Percentiles rank a stretch among this genome's conserved stretches.
Conservation (phyloP, 2,888 invertebrate species). For the Polymixis lichenea region DNA sequence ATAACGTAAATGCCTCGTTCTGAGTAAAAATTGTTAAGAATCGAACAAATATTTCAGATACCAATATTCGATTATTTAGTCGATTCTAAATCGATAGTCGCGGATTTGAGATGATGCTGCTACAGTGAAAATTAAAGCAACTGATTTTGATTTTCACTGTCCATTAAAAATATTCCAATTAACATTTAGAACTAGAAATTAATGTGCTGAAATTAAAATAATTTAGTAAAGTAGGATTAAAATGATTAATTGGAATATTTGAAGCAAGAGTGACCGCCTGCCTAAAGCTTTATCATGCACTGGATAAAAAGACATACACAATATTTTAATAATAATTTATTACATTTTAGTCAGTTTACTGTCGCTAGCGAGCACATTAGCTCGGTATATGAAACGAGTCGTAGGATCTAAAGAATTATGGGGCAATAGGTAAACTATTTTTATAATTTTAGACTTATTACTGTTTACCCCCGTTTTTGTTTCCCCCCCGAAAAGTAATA, state of each 20-base stretch:
- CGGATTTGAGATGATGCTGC: conserved; percentile 19
- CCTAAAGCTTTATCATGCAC: conserved; percentile 69
- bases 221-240: neutral
- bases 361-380: neutral
- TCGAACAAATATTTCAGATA: conserved; percentile 20
- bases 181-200: neutral
- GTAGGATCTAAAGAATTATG: neutral
- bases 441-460: too few relatives aligned
- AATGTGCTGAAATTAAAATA: neutral
- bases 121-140: conserved; percentile 39
- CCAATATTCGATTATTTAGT: conserved; percentile 24
- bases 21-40: neutral
- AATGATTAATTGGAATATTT: conserved; percentile 45
- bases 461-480: too few relatives aligned
- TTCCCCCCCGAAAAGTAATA: too few relatives aligned
- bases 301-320: conserved; percentile 67
- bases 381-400: neutral
- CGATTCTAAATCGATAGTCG: conserved; percentile 44
- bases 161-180: conserved; percentile 49
- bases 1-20: neutral
- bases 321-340: neutral
- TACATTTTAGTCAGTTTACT: neutral
- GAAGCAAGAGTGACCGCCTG: conserved; percentile 67
- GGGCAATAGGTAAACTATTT: neutral
- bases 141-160: conserved; percentile 37